These are phyloP conservation scores for Meles meles DNA, from an alignment of 2,113 vertebrate species.

Conservation along the genomic window DNA sequence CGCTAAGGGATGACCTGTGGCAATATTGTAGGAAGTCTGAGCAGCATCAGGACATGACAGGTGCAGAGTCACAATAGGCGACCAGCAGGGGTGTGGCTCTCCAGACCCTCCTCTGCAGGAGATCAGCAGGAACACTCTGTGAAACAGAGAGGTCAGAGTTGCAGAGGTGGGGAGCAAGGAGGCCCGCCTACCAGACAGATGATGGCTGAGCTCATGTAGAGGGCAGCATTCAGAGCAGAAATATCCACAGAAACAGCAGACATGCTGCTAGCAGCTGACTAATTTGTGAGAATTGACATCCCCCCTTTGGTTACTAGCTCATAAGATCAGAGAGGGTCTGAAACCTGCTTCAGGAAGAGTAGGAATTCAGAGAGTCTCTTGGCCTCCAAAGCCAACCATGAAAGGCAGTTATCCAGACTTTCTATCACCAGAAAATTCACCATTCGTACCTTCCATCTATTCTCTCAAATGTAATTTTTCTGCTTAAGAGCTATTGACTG, in stretches of 20 bases:
- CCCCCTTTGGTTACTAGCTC: not conserved
- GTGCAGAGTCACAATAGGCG: not conserved
- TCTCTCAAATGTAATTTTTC: not conserved
- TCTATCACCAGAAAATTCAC: not conserved
- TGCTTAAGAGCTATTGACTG: not conserved
- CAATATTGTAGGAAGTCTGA: not conserved
- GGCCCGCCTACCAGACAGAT: too few species aligned
- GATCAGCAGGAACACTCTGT: not conserved
- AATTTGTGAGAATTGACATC: not conserved
- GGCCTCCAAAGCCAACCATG: not conserved
- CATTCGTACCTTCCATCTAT: not conserved
- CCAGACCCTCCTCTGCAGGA: not conserved
- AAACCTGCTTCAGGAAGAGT: not conserved
- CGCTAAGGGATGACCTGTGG: not conserved
- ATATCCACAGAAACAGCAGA: not conserved
- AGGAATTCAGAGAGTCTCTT: not conserved
- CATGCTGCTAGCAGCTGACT: not conserved
- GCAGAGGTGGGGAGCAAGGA: not conserved
- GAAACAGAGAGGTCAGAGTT: not conserved
- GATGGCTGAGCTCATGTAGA: not conserved
- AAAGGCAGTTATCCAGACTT: not conserved
- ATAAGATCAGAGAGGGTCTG: not conserved
- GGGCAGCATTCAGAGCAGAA: not conserved
- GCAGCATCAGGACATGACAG: rapidly evolving
- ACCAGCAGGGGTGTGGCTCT: not conserved